These are phyloP conservation scores for Suricata suricatta DNA, from an alignment of 2,113 vertebrate species.

Conservation along the genomic window DNA sequence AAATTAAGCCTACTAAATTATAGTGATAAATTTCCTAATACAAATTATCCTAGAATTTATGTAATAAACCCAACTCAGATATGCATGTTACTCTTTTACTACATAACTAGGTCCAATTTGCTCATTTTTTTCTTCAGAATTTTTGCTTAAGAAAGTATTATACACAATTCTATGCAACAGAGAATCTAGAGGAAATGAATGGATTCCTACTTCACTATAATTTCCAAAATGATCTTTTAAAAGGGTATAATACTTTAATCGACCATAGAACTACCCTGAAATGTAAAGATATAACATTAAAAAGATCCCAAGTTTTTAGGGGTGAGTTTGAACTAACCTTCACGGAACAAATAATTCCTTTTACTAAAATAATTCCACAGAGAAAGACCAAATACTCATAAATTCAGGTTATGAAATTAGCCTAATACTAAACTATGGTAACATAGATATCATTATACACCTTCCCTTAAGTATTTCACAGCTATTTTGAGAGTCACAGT, in stretches of 20 bases:
- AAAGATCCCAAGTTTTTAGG: not conserved
- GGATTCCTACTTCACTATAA: not conserved
- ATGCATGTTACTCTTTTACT: not conserved
- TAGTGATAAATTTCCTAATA: not conserved
- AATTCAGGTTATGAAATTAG: not conserved
- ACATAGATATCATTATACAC: not conserved
- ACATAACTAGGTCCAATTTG: not conserved
- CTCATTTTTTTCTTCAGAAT: not conserved
- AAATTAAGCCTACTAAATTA: not conserved
- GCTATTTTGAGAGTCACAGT: not conserved
- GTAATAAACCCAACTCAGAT: not conserved
- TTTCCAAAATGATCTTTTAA: not conserved
- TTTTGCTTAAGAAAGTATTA: conserved; percentile 2
- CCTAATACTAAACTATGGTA: not conserved
- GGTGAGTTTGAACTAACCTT: not conserved
- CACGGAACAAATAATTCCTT: not conserved
- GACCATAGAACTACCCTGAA: not conserved
- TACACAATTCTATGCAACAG: not conserved
- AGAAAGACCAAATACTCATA: not conserved
- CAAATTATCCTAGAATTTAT: not conserved
- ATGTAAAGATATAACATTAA: not conserved
- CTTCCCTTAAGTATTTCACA: conserved; percentile 6
- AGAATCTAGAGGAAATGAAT: not conserved
- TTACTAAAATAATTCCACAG: not conserved
- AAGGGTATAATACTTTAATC: not conserved